Evolutionary conservation across 2,797 vertebrate genomes (phyloP).

Genomic region (Octomys mimax): DNA sequence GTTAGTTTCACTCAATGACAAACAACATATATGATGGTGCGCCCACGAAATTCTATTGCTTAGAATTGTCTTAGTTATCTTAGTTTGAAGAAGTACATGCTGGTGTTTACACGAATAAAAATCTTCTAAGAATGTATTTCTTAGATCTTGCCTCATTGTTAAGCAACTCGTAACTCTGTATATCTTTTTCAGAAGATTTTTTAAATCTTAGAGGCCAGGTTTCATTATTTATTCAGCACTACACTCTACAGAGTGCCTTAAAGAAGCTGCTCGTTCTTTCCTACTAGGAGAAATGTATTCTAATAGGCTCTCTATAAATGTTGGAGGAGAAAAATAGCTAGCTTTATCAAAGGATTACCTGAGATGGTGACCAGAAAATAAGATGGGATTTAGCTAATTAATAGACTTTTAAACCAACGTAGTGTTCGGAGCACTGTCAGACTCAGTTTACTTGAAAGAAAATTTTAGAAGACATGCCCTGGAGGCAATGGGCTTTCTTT

Average conservation of each 20-base stretch:
- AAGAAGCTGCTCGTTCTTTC: not conserved
- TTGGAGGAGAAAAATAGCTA: slow-evolving; percentile 2
- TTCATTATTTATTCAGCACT: slow-evolving; percentile 22
- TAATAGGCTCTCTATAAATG: slow-evolving; percentile 47
- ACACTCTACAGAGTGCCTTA: not conserved
- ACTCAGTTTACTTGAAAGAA: slow-evolving; percentile 10
- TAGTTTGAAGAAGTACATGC: not conserved
- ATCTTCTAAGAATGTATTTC: not conserved
- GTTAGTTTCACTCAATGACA: not conserved
- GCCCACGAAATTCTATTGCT: not conserved
- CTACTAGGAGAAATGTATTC: not conserved
- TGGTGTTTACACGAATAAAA: not conserved
- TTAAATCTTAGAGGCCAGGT: not conserved
- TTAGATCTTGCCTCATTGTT: not conserved
- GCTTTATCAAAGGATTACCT: slow-evolving; percentile 4
- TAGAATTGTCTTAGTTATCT: not conserved
- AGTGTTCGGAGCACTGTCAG: not conserved
- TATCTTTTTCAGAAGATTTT: not conserved
- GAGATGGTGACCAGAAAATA: not conserved
- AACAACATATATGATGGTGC: not conserved
- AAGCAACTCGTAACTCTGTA: not conserved
- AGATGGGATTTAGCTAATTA: not conserved
- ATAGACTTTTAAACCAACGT: not conserved
- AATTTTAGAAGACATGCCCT: not conserved
- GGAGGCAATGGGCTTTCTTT: not conserved